A percentile compares a stretch with the other conserved stretches of the same genome.
phyloP scores from a whole-genome alignment of 2,888 invertebrate genomes.

The Parapristionchus giblindavisi region DNA sequence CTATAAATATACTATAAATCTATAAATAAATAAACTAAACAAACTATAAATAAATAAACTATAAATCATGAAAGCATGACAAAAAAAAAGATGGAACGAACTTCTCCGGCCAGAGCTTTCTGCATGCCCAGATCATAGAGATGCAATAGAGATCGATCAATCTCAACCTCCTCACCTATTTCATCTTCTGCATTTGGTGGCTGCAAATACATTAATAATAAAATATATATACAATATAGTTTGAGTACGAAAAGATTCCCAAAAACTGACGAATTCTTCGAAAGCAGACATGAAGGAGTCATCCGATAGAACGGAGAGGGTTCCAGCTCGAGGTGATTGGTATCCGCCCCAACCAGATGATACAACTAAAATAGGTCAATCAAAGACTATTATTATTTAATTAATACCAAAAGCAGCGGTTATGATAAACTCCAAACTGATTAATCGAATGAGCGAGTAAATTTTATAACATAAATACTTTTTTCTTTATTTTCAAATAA shows the following conservation, averaged over 20 bases:
- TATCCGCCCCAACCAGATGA: constrained; percentile 43
- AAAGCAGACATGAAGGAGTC: constrained; percentile 96
- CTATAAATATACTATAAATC: neutral
- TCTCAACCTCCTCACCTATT: constrained; percentile 74
- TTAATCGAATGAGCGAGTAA: too few species aligned
- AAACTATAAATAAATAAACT: too few species aligned
- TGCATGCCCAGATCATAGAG: constrained; percentile 86
- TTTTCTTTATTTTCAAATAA: neutral
- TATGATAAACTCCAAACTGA: neutral
- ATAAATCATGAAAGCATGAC: neutral
- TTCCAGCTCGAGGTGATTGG: constrained; percentile 54
- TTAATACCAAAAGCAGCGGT: neutral
- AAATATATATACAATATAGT: neutral
- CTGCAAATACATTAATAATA: neutral
- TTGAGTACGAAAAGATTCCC: neutral
- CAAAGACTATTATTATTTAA: neutral
- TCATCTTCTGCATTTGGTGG: constrained; percentile 38
- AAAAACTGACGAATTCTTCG: constrained; percentile 74
- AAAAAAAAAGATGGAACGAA: constrained; percentile 47
- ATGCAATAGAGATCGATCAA: constrained; percentile 79
- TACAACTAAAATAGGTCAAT: constrained; percentile 41
- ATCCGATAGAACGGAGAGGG: constrained; percentile 81
- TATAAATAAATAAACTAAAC: neutral
- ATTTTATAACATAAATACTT: neutral
- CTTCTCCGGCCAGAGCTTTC: constrained; percentile 79